A percentile compares a stretch with the other conserved stretches of the same genome.
These are phyloP conservation scores for Schizotus pectinicornis DNA, from an alignment of 2,888 invertebrate genomes.

Conservation along the genomic window DNA sequence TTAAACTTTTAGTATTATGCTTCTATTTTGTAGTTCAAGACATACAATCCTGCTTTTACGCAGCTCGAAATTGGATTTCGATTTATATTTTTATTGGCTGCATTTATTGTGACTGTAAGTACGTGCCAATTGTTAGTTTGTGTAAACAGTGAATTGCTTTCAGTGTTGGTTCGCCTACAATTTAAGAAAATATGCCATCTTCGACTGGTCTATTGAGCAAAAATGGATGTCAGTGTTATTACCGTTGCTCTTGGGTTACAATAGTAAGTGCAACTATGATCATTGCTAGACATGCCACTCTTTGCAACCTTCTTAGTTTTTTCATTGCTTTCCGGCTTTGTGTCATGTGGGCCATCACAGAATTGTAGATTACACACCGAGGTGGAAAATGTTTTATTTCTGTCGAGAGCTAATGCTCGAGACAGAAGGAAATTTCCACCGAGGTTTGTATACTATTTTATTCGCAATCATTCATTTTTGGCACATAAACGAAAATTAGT, in stretches of 20 bases:
- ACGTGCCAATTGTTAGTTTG: background rate
- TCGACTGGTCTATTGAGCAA: slow-evolving; percentile 98
- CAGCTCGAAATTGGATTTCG: slow-evolving; percentile 98
- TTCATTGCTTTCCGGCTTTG: too few species aligned
- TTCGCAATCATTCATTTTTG: too few species aligned
- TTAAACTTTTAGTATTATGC: slow-evolving; percentile 16
- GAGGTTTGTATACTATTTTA: too few species aligned
- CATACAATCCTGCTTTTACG: slow-evolving; percentile 94
- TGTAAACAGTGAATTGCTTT: slow-evolving; percentile 49
- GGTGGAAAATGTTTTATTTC: too few species aligned
- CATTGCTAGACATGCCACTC: too few species aligned
- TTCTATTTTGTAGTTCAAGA: slow-evolving; percentile 79
- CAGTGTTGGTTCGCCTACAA: slow-evolving; percentile 95
- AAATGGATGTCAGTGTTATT: slow-evolving; percentile 92
- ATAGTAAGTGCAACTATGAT: too few species aligned
- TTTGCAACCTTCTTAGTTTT: too few species aligned
- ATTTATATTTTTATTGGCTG: slow-evolving; percentile 87
- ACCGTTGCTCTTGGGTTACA: slow-evolving; percentile 86
- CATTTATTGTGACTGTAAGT: slow-evolving; percentile 88
- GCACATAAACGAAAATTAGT: too few species aligned
- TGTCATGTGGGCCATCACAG: too few species aligned
- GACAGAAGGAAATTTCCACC: too few species aligned
- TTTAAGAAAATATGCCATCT: slow-evolving; percentile 82
- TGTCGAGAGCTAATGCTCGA: too few species aligned
- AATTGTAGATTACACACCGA: too few species aligned